Conservation (phyloP, 1,140 invertebrate species). For the Wiebesia pumilae region DNA sequence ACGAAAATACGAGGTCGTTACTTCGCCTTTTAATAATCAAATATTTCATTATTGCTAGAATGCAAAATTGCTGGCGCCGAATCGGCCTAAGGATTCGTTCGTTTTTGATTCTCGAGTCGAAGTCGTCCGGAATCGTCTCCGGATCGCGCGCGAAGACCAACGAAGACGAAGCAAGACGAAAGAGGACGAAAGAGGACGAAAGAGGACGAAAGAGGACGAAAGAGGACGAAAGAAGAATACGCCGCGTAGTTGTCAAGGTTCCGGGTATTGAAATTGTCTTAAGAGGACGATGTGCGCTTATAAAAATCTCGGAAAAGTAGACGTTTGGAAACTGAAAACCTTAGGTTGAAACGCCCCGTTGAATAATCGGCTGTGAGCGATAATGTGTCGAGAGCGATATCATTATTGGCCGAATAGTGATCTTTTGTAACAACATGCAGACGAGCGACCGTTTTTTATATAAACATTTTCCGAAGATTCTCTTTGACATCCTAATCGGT, state of each 20-base stretch:
- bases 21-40: too few relatives aligned
- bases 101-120: too few relatives aligned
- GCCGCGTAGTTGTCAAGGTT: not conserved
- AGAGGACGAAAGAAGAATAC: not conserved
- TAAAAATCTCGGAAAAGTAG: not conserved
- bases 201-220: too few relatives aligned
- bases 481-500: slow-evolving; percentile 15
- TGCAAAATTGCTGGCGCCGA: too few relatives aligned
- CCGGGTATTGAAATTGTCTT: not conserved
- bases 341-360: not conserved
- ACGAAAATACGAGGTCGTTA: not conserved
- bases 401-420: not conserved
- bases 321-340: not conserved
- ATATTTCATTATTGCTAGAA: too few relatives aligned
- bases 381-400: not conserved
- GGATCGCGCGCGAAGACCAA: too few relatives aligned
- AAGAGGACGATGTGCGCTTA: too few relatives aligned
- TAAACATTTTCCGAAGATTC: not conserved
- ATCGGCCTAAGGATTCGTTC: too few relatives aligned
- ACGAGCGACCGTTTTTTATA: not conserved
- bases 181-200: too few relatives aligned
- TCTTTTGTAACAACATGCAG: not conserved
- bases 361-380: not conserved
- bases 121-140: too few relatives aligned
- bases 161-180: too few relatives aligned